These are phyloP conservation scores for Psephotus haematonotus DNA, from an alignment of 2,113 vertebrate species.

Conservation along the genomic window DNA sequence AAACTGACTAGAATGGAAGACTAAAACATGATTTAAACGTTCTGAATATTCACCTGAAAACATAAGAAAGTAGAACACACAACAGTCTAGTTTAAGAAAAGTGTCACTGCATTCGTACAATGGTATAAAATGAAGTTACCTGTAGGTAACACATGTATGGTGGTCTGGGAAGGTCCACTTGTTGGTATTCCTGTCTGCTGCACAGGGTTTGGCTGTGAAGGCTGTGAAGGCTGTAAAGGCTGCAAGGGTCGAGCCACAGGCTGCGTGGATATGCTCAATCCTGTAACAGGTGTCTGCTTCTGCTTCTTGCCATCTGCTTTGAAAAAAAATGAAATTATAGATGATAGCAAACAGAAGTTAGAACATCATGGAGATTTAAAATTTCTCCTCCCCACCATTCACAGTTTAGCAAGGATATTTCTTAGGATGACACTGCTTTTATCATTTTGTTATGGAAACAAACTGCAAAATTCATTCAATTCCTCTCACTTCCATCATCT, in stretches of 20 bases:
- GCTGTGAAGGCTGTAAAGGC: conserved; percentile 29
- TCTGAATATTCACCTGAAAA: neutral
- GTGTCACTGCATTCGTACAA: neutral
- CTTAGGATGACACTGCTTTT: neutral
- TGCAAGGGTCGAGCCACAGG: conserved; percentile 68
- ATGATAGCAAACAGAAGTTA: neutral
- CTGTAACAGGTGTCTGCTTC: conserved; percentile 27
- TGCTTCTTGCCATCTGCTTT: conserved; percentile 73
- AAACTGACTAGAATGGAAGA: neutral
- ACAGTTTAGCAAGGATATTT: neutral
- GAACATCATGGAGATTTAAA: neutral
- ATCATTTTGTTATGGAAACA: neutral
- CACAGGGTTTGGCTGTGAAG: conserved; percentile 64
- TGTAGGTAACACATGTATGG: conserved; percentile 81
- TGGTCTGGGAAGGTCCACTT: conserved; percentile 76
- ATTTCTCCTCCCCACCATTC: accelerated
- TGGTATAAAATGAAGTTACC: conserved; percentile 48
- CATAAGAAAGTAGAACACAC: neutral
- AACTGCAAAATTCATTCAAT: neutral
- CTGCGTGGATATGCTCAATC: conserved; percentile 49
- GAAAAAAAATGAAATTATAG: neutral
- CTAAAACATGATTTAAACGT: neutral
- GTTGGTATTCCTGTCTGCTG: conserved; percentile 73
- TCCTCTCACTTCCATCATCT: neutral
- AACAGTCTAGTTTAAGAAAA: neutral